Base-by-base conservation (phyloP, 2,113 vertebrate species). In the Macrotus californicus region DNA sequence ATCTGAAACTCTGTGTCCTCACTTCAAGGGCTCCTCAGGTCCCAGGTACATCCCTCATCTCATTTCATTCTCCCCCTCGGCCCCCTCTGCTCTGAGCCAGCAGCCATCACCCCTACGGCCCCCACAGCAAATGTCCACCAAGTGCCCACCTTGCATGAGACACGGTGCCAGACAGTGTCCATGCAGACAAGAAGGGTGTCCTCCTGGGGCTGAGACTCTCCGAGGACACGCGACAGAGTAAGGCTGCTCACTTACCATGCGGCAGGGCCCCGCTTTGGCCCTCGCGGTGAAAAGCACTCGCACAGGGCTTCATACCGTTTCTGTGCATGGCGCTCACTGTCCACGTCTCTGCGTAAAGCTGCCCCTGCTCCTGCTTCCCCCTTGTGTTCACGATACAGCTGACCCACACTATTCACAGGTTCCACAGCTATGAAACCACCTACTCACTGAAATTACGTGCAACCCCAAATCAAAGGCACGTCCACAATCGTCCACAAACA, bases 211-310 rank as follows among this genome's bases (percentile, higher is more conserved):
- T 26, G 54, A 50, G 48, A 64, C 48, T 46, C 19, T 46, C 39
- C 26, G 39, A 93, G 43, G 69, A 81, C 36, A 46, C 0, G 0
- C 64, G 73, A 94, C 34, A 7, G 24, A 59, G 61, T n/a, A n/a
- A 56, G n/a, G 31, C 9, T 7, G 1, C 24, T 11, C 16, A 1
- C 10, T 48, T 36, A 0, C 14, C 4, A 0, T 12, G 22, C 0
- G 4, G 39, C 52, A 50, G 4, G 41, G 36, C 22, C 39, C 43
- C 12, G 7, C 29, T 21, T 3, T 21, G 48, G 26, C n/a, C 67
- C 48, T 59, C 29, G 12, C 50, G 39, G 36, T 18, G 36, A 66
- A 7, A 16, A 19, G 82, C 15, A 4, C 24, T 6, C n/a, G 16
- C 41, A 1, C 34, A 54, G 31, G 69, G 54, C 22, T 18, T 22